Base-by-base conservation (phyloP, 1,140 invertebrate genomes). In the Bombus ignitus region DNA sequence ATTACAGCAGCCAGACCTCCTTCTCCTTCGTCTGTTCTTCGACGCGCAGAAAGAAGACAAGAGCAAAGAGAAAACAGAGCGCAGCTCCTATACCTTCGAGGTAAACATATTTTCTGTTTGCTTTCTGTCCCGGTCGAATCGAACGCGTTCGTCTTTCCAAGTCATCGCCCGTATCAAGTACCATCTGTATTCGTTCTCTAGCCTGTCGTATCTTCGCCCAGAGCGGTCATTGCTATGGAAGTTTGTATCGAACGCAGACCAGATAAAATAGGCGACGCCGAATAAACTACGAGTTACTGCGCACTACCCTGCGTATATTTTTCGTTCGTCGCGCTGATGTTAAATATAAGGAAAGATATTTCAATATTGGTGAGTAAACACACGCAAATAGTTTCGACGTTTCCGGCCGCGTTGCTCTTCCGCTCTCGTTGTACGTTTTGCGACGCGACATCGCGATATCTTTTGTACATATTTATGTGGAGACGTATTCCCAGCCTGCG, bases 301-400 rank as follows among this genome's bases (percentile, higher is more conserved):
- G 12, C 22, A 35, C 47, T 47, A 66, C 6, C n/a, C n/a, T 6
- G 42, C 57, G 59, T 72, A 6, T 42, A 42, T 39, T 28, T 25
- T 42, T 32, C 82, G n/a, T 87, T 89, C 83, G 78, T n/a, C 79
- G 53, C 84, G 86, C 47, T 8, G 1, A 91, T 92, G 90, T 92
- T 93, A 94, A 94, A 94, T 92, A 92, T 93, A 92, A 89, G 81
- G 78, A 73, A 90, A 92, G 89, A 92, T 92, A 94, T 94, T 94
- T 94, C 92, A 93, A 94, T 95, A 94, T 93, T 92, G 91, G 88
- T 89, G 87, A 73, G 81, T 83, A 91, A 92, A 93, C 89, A 90
- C 72, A 83, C 42, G 77, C 81, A 87, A 87, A 79, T 73, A 92
- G 66, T 83, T 53, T 79, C 66, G 59, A 68, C 87, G 79, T 83